Evolutionary conservation across 1,140 invertebrate species (phyloP).

Genomic region (Cardiocondyla obscurior): DNA sequence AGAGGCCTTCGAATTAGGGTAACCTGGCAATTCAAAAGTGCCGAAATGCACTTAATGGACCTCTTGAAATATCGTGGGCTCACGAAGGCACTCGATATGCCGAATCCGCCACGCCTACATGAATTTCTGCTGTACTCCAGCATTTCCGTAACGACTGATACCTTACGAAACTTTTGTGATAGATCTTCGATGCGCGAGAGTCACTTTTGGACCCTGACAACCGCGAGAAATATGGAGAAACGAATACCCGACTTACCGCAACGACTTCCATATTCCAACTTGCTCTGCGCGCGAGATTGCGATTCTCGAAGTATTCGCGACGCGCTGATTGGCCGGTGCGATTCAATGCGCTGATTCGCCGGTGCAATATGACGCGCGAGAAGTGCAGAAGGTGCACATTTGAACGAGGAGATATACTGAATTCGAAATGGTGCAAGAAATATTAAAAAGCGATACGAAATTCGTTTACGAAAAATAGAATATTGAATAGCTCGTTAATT

Average conservation of each 20-base stretch:
- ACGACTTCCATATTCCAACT: not conserved
- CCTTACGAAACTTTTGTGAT: not conserved
- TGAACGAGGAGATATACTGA: not conserved
- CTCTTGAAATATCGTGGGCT: not conserved
- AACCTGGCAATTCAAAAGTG: not conserved
- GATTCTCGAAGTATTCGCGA: constrained; percentile 9
- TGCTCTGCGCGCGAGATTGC: not conserved
- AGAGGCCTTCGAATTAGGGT: not conserved
- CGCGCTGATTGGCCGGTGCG: too few relatives aligned
- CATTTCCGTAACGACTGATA: not conserved
- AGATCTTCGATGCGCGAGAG: not conserved
- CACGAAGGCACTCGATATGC: not conserved
- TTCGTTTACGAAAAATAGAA: not conserved
- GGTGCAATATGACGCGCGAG: too few relatives aligned
- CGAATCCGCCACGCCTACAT: not conserved
- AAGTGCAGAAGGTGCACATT: not conserved
- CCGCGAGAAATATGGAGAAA: not conserved
- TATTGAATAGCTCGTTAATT: not conserved
- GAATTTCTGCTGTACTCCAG: not conserved
- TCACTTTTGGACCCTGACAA: not conserved
- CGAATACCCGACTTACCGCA: not conserved
- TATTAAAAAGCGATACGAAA: not conserved
- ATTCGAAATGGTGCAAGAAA: not conserved
- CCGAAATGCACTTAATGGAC: not conserved
- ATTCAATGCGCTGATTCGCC: too few relatives aligned